Conservation (phyloP, 1,140 invertebrate species). For the Lepidotrigona ventralis region DNA sequence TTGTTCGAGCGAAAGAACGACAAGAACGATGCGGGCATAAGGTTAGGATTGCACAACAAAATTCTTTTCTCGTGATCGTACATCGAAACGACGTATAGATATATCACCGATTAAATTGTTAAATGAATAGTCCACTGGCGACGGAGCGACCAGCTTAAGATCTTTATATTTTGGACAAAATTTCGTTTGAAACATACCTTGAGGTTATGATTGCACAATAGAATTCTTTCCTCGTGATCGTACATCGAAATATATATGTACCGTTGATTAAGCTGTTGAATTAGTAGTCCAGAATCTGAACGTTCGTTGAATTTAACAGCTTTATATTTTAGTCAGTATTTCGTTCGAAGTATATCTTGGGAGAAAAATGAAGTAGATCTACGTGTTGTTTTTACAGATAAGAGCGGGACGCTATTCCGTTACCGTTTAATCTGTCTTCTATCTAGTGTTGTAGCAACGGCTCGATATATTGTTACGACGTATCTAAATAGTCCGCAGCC, state of each 20-base stretch:
- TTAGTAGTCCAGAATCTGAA: too few relatives aligned
- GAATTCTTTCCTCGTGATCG: too few relatives aligned
- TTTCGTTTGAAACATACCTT: too few relatives aligned
- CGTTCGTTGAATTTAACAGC: too few relatives aligned
- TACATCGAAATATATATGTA: too few relatives aligned
- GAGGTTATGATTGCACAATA: too few relatives aligned
- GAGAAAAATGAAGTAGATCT: too few relatives aligned
- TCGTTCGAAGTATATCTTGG: not conserved
- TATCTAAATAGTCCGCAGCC: slow-evolving; percentile 58
- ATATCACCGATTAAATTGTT: not conserved
- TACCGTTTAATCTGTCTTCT: slow-evolving; percentile 27
- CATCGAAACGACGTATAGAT: not conserved
- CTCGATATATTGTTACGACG: slow-evolving; percentile 33
- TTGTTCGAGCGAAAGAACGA: too few relatives aligned
- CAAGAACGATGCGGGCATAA: not conserved
- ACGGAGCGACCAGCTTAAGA: too few relatives aligned
- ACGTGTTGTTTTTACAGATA: not conserved
- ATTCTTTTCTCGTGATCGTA: not conserved
- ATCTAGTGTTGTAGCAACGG: slow-evolving; percentile 24
- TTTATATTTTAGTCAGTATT: not conserved
- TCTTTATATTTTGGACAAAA: too few relatives aligned
- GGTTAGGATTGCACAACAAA: not conserved
- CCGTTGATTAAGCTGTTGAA: not conserved
- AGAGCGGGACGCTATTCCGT: slow-evolving; percentile 5
- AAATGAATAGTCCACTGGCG: too few relatives aligned